A percentile compares a stretch with the other conserved stretches of the same genome.
These are phyloP conservation scores for Sebastes nivosus DNA, from an alignment of 2,797 vertebrate genomes.

Conservation along the genomic window DNA sequence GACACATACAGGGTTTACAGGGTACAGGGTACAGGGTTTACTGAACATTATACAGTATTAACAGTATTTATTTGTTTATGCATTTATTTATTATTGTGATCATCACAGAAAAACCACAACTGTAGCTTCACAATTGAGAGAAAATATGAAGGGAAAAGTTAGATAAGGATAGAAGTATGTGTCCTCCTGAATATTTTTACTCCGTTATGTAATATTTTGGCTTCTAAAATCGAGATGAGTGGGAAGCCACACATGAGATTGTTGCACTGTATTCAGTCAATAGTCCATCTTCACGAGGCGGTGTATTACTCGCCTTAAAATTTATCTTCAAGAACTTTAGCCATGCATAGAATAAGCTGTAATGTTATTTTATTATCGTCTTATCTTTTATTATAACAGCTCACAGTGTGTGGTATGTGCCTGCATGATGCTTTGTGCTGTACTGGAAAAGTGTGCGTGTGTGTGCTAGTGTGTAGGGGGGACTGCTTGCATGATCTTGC, in stretches of 20 bases:
- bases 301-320: constrained; percentile 8
- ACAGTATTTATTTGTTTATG: not conserved
- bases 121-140: not conserved
- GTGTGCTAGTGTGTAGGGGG: not conserved
- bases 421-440: not conserved
- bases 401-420: not conserved
- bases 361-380: constrained; percentile 6
- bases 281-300: not conserved
- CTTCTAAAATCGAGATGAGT: constrained; percentile 38
- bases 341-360: constrained; percentile 14
- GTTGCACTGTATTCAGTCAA: constrained; percentile 21
- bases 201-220: constrained; percentile 50
- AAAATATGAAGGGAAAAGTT: not conserved
- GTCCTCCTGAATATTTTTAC: constrained; percentile 35
- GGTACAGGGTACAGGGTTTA: not conserved
- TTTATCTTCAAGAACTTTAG: not conserved
- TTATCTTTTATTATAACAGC: not conserved
- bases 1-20: not conserved
- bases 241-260: constrained; percentile 33
- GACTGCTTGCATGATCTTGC: constrained; percentile 22
- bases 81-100: not conserved
- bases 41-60: too few species aligned
- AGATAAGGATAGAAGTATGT: constrained; percentile 9
- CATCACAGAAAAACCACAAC: not conserved
- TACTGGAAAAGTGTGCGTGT: not conserved